phyloP scores from a whole-genome alignment of 2,797 vertebrate genomes.

The Falco novaeseelandiae region DNA sequence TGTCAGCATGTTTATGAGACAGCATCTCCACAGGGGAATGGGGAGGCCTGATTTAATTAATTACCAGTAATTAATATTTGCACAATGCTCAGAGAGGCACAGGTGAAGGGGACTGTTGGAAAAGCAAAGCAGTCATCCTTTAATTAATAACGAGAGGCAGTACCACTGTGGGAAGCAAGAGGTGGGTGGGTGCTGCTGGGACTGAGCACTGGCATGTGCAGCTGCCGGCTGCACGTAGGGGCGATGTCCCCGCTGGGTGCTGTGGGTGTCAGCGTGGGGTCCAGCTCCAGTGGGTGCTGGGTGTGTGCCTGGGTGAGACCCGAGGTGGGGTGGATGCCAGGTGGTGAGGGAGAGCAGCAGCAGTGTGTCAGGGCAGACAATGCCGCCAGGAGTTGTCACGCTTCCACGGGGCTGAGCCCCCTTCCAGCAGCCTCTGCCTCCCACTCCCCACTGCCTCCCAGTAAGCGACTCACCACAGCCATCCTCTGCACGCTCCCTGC shows the following conservation, averaged over 20 bases:
- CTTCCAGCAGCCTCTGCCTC: not conserved
- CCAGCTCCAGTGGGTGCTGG: not conserved
- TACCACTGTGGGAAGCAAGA: not conserved
- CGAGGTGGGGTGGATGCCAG: fast-evolving
- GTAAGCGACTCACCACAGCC: not conserved
- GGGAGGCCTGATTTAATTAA: slow-evolving; percentile 40
- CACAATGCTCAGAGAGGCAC: slow-evolving; percentile 26
- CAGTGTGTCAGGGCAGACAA: not conserved
- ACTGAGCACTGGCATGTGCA: not conserved
- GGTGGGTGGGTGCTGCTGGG: not conserved
- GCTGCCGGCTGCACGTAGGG: fast-evolving
- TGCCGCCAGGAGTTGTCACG: not conserved
- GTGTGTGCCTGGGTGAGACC: not conserved
- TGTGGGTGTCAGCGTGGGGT: not conserved
- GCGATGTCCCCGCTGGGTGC: not conserved
- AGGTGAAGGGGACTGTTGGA: slow-evolving; percentile 5
- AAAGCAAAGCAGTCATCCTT: not conserved
- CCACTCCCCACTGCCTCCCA: not conserved
- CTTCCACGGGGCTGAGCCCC: not conserved
- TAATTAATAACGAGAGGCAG: not conserved
- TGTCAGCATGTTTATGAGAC: not conserved
- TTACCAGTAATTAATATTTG: slow-evolving; percentile 60
- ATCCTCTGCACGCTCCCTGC: not conserved
- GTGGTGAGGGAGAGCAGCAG: not conserved
- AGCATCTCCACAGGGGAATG: not conserved